phyloP scores from a whole-genome alignment of 2,797 vertebrate genomes.

The Nannoperca australis region DNA sequence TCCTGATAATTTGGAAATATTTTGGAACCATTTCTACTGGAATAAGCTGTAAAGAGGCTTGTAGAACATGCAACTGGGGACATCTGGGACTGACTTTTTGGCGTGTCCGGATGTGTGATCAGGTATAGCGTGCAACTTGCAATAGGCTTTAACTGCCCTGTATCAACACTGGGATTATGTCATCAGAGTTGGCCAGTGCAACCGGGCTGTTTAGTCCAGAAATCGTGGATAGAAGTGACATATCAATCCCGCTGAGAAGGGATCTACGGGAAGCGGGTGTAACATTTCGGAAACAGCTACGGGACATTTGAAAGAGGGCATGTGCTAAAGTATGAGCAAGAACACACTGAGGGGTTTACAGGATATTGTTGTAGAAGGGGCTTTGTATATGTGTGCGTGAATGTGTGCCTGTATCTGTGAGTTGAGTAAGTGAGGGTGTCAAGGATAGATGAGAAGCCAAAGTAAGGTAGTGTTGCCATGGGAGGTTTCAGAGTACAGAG shows the following conservation, averaged over 20 bases:
- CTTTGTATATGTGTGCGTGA: constrained; percentile 26
- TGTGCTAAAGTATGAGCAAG: constrained; percentile 41
- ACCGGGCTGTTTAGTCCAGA: constrained; percentile 56
- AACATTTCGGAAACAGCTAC: constrained; percentile 74
- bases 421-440: constrained; percentile 47
- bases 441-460: constrained; percentile 50
- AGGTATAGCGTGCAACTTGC: constrained; percentile 71
- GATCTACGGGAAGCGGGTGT: constrained; percentile 69
- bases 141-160: constrained; percentile 59
- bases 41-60: constrained; percentile 63
- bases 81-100: constrained; percentile 63
- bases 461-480: constrained; percentile 45
- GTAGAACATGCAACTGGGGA: constrained; percentile 56
- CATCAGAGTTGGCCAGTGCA: constrained; percentile 71
- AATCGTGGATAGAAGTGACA: constrained; percentile 72
- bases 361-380: constrained; percentile 69
- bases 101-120: constrained; percentile 68
- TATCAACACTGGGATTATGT: constrained; percentile 75
- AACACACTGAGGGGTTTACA: constrained; percentile 66
- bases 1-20: constrained; percentile 54
- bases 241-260: constrained; percentile 63
- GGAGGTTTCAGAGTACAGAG: constrained; percentile 29
- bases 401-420: constrained; percentile 37
- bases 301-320: constrained; percentile 65
- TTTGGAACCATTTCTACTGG: constrained; percentile 47